phyloP scores from a whole-genome alignment of 2,113 vertebrate species.

The Lathamus discolor region DNA sequence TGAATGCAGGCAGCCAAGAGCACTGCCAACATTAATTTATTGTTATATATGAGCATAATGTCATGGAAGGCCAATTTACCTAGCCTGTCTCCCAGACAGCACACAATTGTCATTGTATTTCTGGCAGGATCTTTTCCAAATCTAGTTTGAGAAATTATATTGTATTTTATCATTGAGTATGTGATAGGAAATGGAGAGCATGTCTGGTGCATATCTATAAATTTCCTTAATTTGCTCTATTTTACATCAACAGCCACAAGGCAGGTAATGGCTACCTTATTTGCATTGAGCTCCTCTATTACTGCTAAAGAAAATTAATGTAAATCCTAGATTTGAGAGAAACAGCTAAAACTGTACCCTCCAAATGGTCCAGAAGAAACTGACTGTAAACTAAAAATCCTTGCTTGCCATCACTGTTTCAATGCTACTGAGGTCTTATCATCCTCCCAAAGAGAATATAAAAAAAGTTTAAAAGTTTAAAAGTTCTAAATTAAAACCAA shows the following conservation, averaged over 20 bases:
- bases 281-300: not conserved
- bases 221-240: not conserved
- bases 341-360: not conserved
- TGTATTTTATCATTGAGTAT: not conserved
- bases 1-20: not conserved
- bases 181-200: not conserved
- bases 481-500: not conserved
- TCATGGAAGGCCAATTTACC: not conserved
- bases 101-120: not conserved
- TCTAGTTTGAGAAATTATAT: not conserved
- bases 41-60: not conserved
- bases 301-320: not conserved
- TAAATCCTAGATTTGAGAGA: not conserved
- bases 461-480: too few species aligned
- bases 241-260: not conserved
- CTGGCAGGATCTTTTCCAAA: not conserved
- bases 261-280: not conserved
- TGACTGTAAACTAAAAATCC: not conserved
- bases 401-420: not conserved
- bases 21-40: conserved; percentile 5
- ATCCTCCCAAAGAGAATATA: not conserved
- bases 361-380: not conserved
- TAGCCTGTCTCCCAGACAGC: not conserved
- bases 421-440: not conserved
- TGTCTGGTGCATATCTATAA: not conserved